phyloP scores from a whole-genome alignment of 2,113 vertebrate genomes.

The Salvelinus sp. region DNA sequence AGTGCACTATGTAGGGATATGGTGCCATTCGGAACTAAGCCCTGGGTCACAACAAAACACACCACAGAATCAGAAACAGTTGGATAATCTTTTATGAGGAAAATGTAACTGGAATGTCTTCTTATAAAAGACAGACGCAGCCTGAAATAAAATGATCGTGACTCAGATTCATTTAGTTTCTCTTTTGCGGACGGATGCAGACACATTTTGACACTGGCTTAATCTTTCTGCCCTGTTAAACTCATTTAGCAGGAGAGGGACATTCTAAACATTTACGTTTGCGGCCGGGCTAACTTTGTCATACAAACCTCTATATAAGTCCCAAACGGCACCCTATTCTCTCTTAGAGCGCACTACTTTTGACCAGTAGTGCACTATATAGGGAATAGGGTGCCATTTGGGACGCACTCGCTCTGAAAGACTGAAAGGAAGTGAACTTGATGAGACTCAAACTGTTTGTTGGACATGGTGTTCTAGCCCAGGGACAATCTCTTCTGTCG shows the following conservation, averaged over 20 bases:
- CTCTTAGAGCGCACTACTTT: too few relatives aligned
- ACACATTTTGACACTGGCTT: constrained; percentile 2
- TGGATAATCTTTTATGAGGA: constrained; percentile 28
- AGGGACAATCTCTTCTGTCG: constrained; percentile 1
- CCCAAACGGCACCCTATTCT: too few relatives aligned
- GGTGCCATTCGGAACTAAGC: too few relatives aligned
- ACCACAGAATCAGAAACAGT: constrained; percentile 45
- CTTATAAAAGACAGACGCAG: constrained; percentile 16
- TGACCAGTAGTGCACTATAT: too few relatives aligned
- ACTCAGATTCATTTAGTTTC: neutral
- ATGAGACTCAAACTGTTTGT: constrained; percentile 3
- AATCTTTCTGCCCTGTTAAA: constrained; percentile 14
- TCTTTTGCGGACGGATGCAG: neutral
- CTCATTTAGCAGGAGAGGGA: constrained; percentile 27
- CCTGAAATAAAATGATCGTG: constrained; percentile 30
- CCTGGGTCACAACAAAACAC: constrained; percentile 43
- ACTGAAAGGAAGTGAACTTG: neutral
- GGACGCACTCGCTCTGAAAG: neutral
- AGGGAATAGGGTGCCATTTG: too few relatives aligned
- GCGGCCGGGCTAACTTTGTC: constrained; percentile 2
- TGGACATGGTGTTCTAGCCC: constrained; percentile 27
- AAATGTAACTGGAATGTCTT: constrained; percentile 35
- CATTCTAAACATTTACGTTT: constrained; percentile 28
- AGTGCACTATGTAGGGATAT: too few relatives aligned
- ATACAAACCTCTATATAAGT: neutral